Percentiles rank a stretch among this genome's conserved stretches.
These are phyloP conservation scores for Zingel zingel DNA, from an alignment of 2,113 vertebrate species.

Conservation along the genomic window DNA sequence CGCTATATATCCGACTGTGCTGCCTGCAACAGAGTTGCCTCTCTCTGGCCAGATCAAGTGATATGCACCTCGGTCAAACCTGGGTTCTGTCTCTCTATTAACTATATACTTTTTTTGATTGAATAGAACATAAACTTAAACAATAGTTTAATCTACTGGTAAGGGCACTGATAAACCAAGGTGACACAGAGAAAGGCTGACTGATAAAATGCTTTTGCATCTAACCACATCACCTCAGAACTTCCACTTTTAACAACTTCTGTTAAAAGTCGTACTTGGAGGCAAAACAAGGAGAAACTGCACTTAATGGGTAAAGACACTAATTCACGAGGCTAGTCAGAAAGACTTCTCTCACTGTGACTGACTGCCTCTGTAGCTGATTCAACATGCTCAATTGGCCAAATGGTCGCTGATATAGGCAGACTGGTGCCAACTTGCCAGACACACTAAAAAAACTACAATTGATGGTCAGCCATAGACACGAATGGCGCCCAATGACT, in stretches of 20 bases:
- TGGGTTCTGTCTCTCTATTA: neutral
- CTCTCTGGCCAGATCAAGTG: neutral
- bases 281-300: neutral
- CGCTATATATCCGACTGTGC: neutral
- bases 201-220: neutral
- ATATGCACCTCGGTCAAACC: neutral
- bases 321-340: neutral
- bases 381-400: conserved; percentile 10
- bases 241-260: neutral
- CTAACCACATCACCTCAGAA: neutral
- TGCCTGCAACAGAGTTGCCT: neutral
- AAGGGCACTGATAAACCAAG: neutral
- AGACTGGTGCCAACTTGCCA: neutral
- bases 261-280: neutral
- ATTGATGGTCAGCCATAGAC: neutral
- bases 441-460: neutral
- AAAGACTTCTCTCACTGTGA: neutral
- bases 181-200: neutral
- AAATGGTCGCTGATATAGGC: neutral
- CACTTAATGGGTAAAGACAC: neutral
- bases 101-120: neutral
- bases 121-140: neutral
- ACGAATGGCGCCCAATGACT: neutral
- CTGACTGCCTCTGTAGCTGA: conserved; percentile 17
- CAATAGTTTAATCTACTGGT: neutral